Percentiles rank a stretch among this genome's conserved stretches.
These are phyloP conservation scores for Barbus barbus DNA, from an alignment of 2,113 vertebrate genomes.

Conservation along the genomic window DNA sequence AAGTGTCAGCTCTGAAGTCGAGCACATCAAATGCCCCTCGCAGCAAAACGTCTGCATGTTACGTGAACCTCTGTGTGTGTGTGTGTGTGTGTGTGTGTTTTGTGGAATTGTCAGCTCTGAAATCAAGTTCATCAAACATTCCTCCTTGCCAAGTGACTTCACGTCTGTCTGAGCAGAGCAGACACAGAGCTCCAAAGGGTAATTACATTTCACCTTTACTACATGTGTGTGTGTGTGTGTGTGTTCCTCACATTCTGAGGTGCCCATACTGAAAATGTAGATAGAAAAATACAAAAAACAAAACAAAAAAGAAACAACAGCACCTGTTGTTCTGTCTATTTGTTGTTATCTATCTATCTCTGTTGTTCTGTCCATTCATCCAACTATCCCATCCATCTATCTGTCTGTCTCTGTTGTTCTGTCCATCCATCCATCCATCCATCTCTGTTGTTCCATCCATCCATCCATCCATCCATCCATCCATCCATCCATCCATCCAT, in stretches of 20 bases:
- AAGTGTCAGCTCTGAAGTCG: constrained; percentile 63
- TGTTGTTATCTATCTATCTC: too few relatives aligned
- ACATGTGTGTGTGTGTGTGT: neutral
- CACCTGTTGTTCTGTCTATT: too few relatives aligned
- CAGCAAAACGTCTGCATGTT: constrained; percentile 45
- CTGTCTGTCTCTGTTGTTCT: neutral
- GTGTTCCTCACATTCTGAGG: neutral
- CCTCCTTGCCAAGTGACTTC: constrained; percentile 56
- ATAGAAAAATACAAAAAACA: neutral
- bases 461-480: neutral
- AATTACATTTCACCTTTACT: constrained; percentile 36
- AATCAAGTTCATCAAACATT: constrained; percentile 58
- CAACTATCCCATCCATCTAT: too few relatives aligned
- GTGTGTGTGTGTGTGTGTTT: constrained; percentile 5
- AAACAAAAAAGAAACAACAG: too few relatives aligned
- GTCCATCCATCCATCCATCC: neutral
- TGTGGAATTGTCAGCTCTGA: constrained; percentile 29
- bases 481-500: neutral
- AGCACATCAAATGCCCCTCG: constrained; percentile 67
- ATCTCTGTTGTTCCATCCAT: neutral
- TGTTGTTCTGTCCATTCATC: neutral
- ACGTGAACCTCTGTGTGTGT: neutral
- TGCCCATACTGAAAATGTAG: neutral
- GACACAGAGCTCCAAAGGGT: constrained; percentile 53
- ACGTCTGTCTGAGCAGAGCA: constrained; percentile 53